Base-by-base conservation (phyloP, 2,888 invertebrate species). In the Periphyllus acericola region DNA sequence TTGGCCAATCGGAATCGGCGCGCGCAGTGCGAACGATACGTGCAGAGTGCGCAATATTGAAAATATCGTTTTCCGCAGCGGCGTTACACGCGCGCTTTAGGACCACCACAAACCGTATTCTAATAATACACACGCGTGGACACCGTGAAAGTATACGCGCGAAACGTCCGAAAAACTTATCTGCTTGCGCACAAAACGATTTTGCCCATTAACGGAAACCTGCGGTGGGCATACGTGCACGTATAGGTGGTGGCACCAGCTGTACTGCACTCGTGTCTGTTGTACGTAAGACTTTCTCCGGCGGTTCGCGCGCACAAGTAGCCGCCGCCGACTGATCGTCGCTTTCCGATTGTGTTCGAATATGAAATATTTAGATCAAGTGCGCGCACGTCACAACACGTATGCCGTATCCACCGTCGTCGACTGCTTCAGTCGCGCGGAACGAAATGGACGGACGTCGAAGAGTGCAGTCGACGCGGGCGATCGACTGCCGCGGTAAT, bases 281-380 rank as follows among this genome's bases (percentile, higher is more conserved):
- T 79, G 60, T 40, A 72, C 86, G 66, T 89, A 83, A 86, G 74
- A 89, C 89, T 89, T 89, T 89, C 89, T 89, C 89, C 52, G 75
- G 55, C 78, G 89, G 75, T 86, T 86, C 86, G 72, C 66, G 34
- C 40, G 29, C 66, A 17, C 60, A n/a, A 80, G 36, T 72, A 80
- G 68, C 76, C 74, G 74, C 76, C 74, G 74, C 19, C 29, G 60
- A 29, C 8, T 55, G 25, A 36, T 25, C 40, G 19, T 25, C 55
- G 75, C 83, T 72, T 72, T 83, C 82, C 71, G 17, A 72, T 52
- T 55, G 34, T 74, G 60, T 60, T 60, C n/a, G 66, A 81, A 81
- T 40, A 68, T 68, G 11, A 68, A 68, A 25, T 66, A 34, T 66
- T 81, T 29, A 68, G 29, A 81, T 40, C 80, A 11, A 29, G 36